Percentiles rank a stretch among this genome's conserved stretches.
Conservation (phyloP, 2,113 vertebrate species). For the Nothocercus julius region DNA sequence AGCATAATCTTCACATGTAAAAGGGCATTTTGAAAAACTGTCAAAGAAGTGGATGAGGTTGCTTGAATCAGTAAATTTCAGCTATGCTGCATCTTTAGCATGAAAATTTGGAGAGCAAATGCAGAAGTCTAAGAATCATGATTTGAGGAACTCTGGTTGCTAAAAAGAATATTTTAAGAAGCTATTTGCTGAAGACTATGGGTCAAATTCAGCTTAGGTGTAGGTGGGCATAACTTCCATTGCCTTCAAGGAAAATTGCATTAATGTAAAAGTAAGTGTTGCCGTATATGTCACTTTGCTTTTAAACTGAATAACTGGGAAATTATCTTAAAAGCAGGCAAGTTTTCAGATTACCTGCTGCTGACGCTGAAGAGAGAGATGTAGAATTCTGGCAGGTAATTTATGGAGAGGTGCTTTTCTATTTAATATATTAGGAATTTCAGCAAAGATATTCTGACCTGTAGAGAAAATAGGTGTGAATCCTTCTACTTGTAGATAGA, state of each 20-base stretch:
- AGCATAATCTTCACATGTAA: not conserved
- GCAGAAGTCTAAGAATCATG: not conserved
- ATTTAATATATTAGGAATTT: not conserved
- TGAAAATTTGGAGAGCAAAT: not conserved
- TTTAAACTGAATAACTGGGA: not conserved
- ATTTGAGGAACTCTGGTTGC: not conserved
- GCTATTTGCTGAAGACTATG: not conserved
- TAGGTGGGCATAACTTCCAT: not conserved
- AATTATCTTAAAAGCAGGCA: conserved; percentile 17
- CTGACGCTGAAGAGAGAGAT: not conserved
- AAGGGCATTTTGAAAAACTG: not conserved
- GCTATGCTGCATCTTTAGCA: not conserved
- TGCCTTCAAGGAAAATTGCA: not conserved
- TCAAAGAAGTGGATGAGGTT: not conserved
- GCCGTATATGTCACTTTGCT: not conserved
- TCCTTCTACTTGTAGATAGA: not conserved
- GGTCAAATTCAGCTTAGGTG: not conserved
- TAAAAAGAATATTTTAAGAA: not conserved
- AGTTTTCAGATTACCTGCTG: not conserved
- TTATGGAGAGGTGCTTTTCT: not conserved
- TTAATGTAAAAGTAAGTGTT: not conserved
- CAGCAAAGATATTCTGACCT: conserved; percentile 6
- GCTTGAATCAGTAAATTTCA: not conserved
- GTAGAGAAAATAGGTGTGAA: conserved; percentile 1
- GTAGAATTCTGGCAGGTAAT: not conserved